Percentiles rank a stretch among this genome's conserved stretches.
phyloP scores from a whole-genome alignment of 2,888 invertebrate species.

The Ischnura elegans region DNA sequence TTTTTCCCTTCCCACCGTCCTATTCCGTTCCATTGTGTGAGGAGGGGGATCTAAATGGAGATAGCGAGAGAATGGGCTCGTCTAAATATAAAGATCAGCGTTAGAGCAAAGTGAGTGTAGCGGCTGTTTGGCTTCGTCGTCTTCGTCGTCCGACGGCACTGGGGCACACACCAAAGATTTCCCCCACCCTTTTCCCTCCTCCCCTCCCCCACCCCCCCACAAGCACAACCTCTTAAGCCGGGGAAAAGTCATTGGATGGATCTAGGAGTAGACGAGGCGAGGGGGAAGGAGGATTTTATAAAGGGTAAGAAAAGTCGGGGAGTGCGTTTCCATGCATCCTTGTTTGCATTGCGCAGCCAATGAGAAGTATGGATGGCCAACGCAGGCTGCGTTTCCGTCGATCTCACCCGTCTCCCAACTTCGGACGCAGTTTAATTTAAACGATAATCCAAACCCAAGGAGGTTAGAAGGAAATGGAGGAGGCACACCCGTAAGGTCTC shows the following conservation, averaged over 20 bases:
- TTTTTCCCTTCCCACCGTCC: not conserved
- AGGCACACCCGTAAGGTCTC: no score
- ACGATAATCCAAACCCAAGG: no score
- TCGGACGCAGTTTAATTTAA: no score
- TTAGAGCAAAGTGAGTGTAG: slow-evolving; percentile 19
- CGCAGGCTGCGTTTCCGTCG: no score
- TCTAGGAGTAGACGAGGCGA: not conserved
- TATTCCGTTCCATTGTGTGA: not conserved
- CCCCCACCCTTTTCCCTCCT: not conserved
- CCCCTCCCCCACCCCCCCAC: not conserved
- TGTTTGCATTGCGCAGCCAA: not conserved
- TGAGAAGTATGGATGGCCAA: no score
- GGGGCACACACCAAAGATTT: no score
- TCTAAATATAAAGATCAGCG: slow-evolving; percentile 52
- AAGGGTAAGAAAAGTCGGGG: not conserved
- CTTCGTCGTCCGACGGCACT: not conserved
- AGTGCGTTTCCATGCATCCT: not conserved
- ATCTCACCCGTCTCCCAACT: no score
- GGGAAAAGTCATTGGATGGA: not conserved
- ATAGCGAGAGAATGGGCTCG: slow-evolving; percentile 57
- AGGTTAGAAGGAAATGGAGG: no score
- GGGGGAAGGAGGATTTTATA: not conserved
- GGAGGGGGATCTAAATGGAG: not conserved
- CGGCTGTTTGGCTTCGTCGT: not conserved
- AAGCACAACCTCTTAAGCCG: no score